Conservation (phyloP, 2,113 vertebrate genomes). For the western clawed frog (Xenopus tropicalis) region DNA sequence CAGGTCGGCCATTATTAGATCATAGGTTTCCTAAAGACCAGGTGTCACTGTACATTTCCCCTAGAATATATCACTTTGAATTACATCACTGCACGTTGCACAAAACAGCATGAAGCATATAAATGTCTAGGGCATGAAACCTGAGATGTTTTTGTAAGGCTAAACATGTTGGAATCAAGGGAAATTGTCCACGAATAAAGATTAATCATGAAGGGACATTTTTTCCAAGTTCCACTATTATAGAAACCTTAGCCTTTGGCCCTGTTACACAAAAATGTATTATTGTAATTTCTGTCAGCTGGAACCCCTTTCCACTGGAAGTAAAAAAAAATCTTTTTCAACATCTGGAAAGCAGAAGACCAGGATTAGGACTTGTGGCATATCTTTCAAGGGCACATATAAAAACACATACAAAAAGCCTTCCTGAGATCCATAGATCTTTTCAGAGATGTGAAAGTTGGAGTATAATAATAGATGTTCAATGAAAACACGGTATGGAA, state of each 20-base stretch:
- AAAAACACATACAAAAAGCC: too few relatives aligned
- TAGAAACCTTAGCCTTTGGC: background rate
- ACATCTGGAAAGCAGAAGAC: too few relatives aligned
- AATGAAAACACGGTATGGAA: too few relatives aligned
- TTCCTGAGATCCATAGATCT: too few relatives aligned
- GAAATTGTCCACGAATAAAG: background rate
- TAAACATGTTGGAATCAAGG: background rate
- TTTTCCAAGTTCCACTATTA: background rate
- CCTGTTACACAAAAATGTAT: background rate
- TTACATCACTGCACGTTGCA: background rate
- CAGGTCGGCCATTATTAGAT: conserved; percentile 3
- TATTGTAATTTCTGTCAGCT: too few relatives aligned
- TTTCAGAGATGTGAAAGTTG: too few relatives aligned
- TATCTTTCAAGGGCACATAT: too few relatives aligned
- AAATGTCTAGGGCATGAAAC: background rate
- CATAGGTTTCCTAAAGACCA: background rate
- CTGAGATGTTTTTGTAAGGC: background rate
- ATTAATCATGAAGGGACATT: background rate
- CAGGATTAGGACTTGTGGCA: too few relatives aligned
- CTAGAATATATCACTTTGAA: background rate
- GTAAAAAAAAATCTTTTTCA: too few relatives aligned
- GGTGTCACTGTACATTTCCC: background rate
- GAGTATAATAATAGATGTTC: too few relatives aligned
- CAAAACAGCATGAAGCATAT: conserved; percentile 10
- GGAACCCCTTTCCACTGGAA: too few relatives aligned